phyloP scores from a whole-genome alignment of 1,140 invertebrate species.

The Drosophila eugracilis region DNA sequence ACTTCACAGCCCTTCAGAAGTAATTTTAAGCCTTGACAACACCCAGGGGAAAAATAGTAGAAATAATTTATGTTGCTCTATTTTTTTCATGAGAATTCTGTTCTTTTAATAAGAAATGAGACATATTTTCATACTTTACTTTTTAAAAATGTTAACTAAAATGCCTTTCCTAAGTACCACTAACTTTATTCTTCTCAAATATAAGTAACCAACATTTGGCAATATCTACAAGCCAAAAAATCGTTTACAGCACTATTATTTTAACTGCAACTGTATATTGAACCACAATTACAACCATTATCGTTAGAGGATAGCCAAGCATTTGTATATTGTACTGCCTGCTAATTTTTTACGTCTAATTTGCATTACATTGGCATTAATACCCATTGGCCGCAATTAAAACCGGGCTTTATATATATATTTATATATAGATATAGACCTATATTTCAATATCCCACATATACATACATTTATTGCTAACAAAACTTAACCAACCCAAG shows the following conservation, averaged over 20 bases:
- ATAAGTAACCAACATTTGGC: neutral
- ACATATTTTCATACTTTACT: neutral
- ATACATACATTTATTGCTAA: slow-evolving; percentile 59
- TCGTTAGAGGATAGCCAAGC: slow-evolving; percentile 46
- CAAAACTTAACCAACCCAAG: slow-evolving; percentile 41
- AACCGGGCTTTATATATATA: slow-evolving; percentile 65
- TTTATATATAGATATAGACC: slow-evolving; percentile 21
- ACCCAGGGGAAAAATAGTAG: neutral
- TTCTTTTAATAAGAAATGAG: neutral
- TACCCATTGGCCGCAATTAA: slow-evolving; percentile 66
- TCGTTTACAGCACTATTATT: slow-evolving; percentile 30
- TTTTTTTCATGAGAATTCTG: neutral
- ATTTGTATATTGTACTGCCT: slow-evolving; percentile 64
- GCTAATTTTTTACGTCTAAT: slow-evolving; percentile 59
- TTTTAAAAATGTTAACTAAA: neutral
- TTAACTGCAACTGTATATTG: slow-evolving; percentile 43
- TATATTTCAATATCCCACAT: slow-evolving; percentile 51
- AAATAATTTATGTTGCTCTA: neutral
- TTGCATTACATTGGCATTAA: slow-evolving; percentile 76
- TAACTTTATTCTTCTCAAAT: slow-evolving; percentile 20
- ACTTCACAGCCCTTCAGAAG: neutral
- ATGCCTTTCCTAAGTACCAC: neutral
- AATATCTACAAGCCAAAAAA: slow-evolving; percentile 6
- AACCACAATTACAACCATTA: slow-evolving; percentile 50
- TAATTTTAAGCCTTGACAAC: neutral